Percentiles rank a stretch among this genome's conserved stretches.
These are phyloP conservation scores for Columbina picui DNA, from an alignment of 2,113 vertebrate species.

Conservation along the genomic window DNA sequence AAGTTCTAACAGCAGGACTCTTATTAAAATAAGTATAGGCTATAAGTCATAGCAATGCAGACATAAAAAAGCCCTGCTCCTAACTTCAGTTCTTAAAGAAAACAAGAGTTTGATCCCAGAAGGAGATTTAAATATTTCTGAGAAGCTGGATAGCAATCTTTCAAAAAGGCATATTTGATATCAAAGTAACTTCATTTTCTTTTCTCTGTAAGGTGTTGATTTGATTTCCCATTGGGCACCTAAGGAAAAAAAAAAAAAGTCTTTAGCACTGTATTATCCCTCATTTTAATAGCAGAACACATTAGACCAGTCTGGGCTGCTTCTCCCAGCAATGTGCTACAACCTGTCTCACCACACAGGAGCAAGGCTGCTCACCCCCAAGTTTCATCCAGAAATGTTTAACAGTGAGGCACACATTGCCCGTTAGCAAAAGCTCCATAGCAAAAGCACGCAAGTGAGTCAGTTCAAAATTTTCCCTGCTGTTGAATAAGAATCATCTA, in stretches of 20 bases:
- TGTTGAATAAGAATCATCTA: not conserved
- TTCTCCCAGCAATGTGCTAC: not conserved
- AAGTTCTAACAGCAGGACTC: conserved; percentile 53
- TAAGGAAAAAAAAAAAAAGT: not conserved
- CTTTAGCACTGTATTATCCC: not conserved
- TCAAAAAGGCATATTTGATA: not conserved
- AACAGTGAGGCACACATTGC: not conserved
- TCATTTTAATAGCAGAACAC: not conserved
- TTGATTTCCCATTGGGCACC: conserved; percentile 21
- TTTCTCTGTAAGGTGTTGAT: not conserved
- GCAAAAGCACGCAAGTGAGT: not conserved
- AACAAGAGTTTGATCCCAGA: not conserved
- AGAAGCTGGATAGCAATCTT: conserved; percentile 6
- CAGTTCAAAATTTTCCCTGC: not conserved
- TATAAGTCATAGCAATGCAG: conserved; percentile 32
- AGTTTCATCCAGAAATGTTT: not conserved
- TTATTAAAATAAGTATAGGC: conserved; percentile 42
- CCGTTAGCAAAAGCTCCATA: not conserved
- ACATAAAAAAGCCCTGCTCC: not conserved
- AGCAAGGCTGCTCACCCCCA: not conserved
- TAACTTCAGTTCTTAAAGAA: conserved; percentile 31
- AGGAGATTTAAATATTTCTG: conserved; percentile 32
- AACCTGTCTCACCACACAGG: fast-evolving
- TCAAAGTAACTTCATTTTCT: not conserved
- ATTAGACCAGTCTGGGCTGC: not conserved